phyloP scores from a whole-genome alignment of 2,888 invertebrate genomes.

The Nowickia ferox region DNA sequence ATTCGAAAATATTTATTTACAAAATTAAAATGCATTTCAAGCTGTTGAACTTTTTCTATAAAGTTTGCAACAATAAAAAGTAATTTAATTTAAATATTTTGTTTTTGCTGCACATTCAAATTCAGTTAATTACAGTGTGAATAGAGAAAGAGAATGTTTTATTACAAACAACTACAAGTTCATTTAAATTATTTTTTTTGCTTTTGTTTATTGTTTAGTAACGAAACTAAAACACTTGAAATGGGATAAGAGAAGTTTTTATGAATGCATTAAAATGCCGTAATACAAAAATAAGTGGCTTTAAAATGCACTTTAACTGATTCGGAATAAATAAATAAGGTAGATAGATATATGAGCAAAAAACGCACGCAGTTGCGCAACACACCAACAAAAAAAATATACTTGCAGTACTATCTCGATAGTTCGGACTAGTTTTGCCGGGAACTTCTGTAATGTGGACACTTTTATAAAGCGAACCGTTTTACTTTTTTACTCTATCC shows the following conservation, averaged over 20 bases:
- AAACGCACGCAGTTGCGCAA: too few relatives aligned
- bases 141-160: conserved; percentile 4
- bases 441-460: too few relatives aligned
- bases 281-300: background rate
- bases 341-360: too few relatives aligned
- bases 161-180: conserved; percentile 17
- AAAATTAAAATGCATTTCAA: conserved; percentile 51
- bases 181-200: background rate
- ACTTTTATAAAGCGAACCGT: too few relatives aligned
- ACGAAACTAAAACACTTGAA: conserved; percentile 22
- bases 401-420: too few relatives aligned
- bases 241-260: conserved; percentile 18
- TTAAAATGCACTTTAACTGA: background rate
- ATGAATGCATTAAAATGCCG: background rate
- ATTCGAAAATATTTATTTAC: conserved; percentile 59
- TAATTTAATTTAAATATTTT: conserved; percentile 45
- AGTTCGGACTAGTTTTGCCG: too few relatives aligned
- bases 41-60: conserved; percentile 28
- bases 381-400: too few relatives aligned
- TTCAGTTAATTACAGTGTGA: conserved; percentile 49
- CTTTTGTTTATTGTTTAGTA: background rate
- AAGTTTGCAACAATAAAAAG: conserved; percentile 30
- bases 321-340: background rate
- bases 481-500: too few relatives aligned
- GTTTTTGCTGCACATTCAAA: conserved; percentile 28